These are phyloP conservation scores for Sarcophaga variegata DNA, from an alignment of 2,888 invertebrate species.

Conservation along the genomic window DNA sequence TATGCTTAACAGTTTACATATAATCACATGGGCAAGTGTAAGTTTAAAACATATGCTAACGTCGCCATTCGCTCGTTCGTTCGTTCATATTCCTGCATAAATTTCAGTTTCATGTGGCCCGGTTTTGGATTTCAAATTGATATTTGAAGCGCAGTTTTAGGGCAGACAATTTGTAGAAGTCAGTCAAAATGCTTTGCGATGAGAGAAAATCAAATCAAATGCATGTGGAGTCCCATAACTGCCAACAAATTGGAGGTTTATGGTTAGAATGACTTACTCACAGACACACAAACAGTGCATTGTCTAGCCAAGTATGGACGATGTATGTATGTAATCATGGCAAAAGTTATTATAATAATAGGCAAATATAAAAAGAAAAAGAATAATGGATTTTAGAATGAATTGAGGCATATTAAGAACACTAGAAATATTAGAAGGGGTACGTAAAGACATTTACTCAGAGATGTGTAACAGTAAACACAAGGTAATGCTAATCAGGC, in stretches of 20 bases:
- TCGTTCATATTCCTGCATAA: constrained; percentile 1
- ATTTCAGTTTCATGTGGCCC: not conserved
- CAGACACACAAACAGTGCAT: not conserved
- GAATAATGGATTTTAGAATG: not conserved
- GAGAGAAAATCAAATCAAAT: not conserved
- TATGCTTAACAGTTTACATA: not conserved
- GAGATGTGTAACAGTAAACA: no score
- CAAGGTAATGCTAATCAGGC: no score
- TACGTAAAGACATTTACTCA: no score
- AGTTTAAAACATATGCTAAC: constrained; percentile 4
- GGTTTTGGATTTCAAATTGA: not conserved
- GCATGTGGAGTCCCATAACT: not conserved
- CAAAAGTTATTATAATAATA: not conserved
- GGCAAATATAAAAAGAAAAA: not conserved
- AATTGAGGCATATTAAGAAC: no score
- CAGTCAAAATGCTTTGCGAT: constrained; percentile 22
- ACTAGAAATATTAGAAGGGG: no score
- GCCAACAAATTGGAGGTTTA: not conserved
- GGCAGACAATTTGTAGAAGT: constrained; percentile 43
- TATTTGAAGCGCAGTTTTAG: constrained; percentile 41
- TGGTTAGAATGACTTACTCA: not conserved
- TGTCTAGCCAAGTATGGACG: not conserved
- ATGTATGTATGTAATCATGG: not conserved
- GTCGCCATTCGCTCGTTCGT: not conserved
- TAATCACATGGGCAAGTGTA: not conserved